phyloP scores from a whole-genome alignment of 2,113 vertebrate genomes.

The Phaethon lepturus region DNA sequence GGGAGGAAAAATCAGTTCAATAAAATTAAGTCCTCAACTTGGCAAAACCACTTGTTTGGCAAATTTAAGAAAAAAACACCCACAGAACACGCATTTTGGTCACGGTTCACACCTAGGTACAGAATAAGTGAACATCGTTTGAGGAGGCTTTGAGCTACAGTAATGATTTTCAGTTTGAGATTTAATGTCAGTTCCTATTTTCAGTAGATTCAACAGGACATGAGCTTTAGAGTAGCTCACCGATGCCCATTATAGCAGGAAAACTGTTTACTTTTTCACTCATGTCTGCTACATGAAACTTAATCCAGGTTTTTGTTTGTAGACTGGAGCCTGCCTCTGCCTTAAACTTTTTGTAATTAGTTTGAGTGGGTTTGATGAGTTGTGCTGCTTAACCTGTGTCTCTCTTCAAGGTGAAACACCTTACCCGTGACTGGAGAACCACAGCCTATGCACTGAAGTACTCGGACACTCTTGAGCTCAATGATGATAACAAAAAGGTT shows the following conservation, averaged over 20 bases:
- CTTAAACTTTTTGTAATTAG: neutral
- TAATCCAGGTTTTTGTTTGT: neutral
- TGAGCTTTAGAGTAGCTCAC: neutral
- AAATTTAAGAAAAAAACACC: neutral
- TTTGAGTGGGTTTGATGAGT: neutral
- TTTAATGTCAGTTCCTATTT: neutral
- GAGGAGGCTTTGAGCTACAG: neutral
- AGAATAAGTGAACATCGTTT: neutral
- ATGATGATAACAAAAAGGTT: conserved; percentile 91
- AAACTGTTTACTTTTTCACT: neutral
- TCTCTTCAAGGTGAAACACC: conserved; percentile 89
- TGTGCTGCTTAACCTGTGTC: neutral
- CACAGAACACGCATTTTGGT: neutral
- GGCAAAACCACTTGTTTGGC: neutral
- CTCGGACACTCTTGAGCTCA: conserved; percentile 88
- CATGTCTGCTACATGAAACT: neutral
- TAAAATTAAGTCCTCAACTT: neutral
- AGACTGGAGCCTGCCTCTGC: neutral
- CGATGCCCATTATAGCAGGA: neutral
- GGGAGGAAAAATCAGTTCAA: neutral
- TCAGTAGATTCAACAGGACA: neutral
- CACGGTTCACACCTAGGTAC: neutral
- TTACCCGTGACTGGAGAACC: conserved; percentile 96
- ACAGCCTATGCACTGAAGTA: conserved; percentile 91
- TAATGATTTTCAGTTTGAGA: neutral